Evolutionary conservation across 2,797 vertebrate species (phyloP).

Genomic region (Hephaestus fuliginosus): DNA sequence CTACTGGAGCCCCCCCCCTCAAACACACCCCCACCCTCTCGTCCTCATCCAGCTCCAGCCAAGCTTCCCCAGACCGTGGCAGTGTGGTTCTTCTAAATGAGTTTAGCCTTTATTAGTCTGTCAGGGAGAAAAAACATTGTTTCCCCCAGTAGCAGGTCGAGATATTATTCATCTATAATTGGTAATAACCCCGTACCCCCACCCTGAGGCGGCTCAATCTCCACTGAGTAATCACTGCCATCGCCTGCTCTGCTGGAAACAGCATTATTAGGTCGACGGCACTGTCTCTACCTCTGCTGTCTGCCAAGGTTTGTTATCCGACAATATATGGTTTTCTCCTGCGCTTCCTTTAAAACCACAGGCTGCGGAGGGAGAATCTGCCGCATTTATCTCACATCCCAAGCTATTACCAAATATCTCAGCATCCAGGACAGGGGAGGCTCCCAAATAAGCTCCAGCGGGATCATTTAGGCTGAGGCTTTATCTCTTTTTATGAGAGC

Average conservation of each 20-base stretch:
- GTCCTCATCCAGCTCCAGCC: constrained; percentile 39
- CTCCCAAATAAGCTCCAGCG: constrained; percentile 55
- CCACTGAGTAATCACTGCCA: constrained; percentile 79
- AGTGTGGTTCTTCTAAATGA: constrained; percentile 66
- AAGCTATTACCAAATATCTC: background rate
- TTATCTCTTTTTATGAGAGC: constrained; percentile 36
- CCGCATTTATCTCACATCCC: constrained; percentile 46
- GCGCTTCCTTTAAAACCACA: constrained; percentile 42
- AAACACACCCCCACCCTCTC: background rate
- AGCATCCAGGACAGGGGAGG: constrained; percentile 24
- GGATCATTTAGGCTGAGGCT: constrained; percentile 52
- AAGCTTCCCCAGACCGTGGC: constrained; percentile 53
- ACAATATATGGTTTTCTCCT: constrained; percentile 63
- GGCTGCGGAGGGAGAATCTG: constrained; percentile 32
- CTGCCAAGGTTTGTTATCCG: constrained; percentile 75
- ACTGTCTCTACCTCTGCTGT: constrained; percentile 64
- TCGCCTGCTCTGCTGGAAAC: constrained; percentile 71
- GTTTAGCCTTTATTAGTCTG: constrained; percentile 76
- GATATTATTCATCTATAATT: constrained; percentile 86
- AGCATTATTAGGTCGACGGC: constrained; percentile 76
- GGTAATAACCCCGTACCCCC: constrained; percentile 80
- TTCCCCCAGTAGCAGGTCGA: constrained; percentile 72
- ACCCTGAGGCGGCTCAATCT: constrained; percentile 76
- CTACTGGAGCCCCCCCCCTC: background rate
- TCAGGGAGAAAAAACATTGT: constrained; percentile 59